These are phyloP conservation scores for Ectropis crepuscularia DNA, from an alignment of 2,888 invertebrate species.

Conservation along the genomic window DNA sequence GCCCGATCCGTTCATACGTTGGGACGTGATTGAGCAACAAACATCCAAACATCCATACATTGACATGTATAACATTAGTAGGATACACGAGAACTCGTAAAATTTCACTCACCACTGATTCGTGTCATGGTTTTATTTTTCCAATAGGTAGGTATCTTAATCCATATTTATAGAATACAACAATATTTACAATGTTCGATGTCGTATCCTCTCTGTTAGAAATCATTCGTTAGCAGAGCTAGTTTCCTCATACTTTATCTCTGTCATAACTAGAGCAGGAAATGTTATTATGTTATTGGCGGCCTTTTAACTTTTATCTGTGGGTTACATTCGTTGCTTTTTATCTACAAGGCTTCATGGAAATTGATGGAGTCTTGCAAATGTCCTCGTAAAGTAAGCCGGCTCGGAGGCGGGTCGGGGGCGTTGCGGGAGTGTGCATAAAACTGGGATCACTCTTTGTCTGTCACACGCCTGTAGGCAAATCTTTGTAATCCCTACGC, in stretches of 20 bases:
- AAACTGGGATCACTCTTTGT: conserved; percentile 52
- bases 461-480: conserved; percentile 45
- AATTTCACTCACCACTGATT: no score
- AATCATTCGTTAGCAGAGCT: no score
- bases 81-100: no score
- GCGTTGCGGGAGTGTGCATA: conserved; percentile 38
- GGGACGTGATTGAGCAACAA: no score
- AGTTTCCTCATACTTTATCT: conserved; percentile 28
- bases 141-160: no score
- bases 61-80: no score
- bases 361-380: conserved; percentile 44
- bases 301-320: conserved; percentile 39
- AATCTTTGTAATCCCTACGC: conserved; percentile 22
- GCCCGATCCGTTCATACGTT: no score
- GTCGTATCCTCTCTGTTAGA: no score
- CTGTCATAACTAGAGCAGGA: conserved; percentile 38
- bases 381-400: conserved; percentile 39
- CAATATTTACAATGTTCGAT: no score
- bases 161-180: no score
- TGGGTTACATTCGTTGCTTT: conserved; percentile 13
- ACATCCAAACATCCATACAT: no score
- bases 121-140: no score
- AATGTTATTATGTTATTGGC: conserved; percentile 35
- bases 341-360: conserved; percentile 33
- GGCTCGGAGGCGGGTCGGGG: conserved; percentile 32